Percentiles rank a stretch among this genome's conserved stretches.
phyloP scores from a whole-genome alignment of 2,888 invertebrate genomes.

The Hymenopus coronatus region DNA sequence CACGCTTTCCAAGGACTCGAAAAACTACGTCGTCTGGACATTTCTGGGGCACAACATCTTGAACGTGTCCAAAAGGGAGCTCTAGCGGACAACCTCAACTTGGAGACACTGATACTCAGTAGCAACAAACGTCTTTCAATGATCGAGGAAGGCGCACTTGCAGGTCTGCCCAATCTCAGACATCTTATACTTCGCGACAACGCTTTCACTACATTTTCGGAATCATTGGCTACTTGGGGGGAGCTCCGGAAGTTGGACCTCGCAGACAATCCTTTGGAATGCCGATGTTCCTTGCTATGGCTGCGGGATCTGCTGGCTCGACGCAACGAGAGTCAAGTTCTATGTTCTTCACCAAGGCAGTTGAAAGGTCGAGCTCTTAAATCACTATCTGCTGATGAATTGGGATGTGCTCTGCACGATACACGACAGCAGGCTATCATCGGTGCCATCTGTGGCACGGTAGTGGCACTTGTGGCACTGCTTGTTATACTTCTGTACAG shows the following conservation, averaged over 20 bases:
- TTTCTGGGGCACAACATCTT: constrained; percentile 73
- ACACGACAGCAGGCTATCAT: constrained; percentile 77
- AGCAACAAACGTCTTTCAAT: constrained; percentile 72
- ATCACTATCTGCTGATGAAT: constrained; percentile 68
- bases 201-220: constrained; percentile 70
- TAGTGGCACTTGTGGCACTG: constrained; percentile 68
- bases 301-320: constrained; percentile 68
- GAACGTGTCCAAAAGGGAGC: constrained; percentile 73
- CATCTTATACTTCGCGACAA: constrained; percentile 77
- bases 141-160: constrained; percentile 73
- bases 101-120: constrained; percentile 71
- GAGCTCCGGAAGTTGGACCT: constrained; percentile 73
- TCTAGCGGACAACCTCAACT: constrained; percentile 75
- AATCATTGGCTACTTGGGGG: constrained; percentile 75
- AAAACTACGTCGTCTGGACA: constrained; percentile 72
- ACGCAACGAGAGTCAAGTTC: constrained; percentile 58
- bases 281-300: constrained; percentile 80
- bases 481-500: constrained; percentile 72
- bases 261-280: constrained; percentile 77
- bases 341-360: constrained; percentile 67
- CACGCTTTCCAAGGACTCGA: constrained; percentile 73
- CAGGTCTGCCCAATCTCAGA: constrained; percentile 74
- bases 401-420: constrained; percentile 79
- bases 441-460: constrained; percentile 70
- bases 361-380: constrained; percentile 67